Evolutionary conservation across 2,797 vertebrate genomes (phyloP), one percentile per base, ranked within the genome.

Genomic region (Lepus oiostolus): DNA sequence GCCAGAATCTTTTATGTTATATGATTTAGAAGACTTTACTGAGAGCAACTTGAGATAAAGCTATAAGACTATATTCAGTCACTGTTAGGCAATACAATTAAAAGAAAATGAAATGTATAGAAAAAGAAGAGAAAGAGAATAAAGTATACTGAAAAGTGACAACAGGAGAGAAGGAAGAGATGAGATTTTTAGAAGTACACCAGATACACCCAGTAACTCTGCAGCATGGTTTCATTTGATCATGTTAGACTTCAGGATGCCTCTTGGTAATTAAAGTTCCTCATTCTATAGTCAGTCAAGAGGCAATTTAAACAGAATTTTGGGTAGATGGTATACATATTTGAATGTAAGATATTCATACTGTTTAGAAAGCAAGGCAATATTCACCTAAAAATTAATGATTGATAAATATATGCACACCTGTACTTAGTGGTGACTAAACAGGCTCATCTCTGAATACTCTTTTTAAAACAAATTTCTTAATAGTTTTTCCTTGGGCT

Each of bases 391-490:
- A 77, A 93, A 74, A 70, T n/a, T 93, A 90, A 50, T 58, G 28
- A 74, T 28, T 9, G 35, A 38, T 75, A 96, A 88, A 79, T 77
- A 71, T 22, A 90, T 65, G 26, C 4, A 28, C 26, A 65, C 28
- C 13, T 87, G 11, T 38, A 75, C 14, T 89, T 47, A 67, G 21
- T 65, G 38, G 26, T 77, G 76, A 91, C 24, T 10, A 35, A 92
- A 83, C 4, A 47, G 12, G 22, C 7, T 85, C 32, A 50, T 8
- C 4, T 38, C 65, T 63, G 35, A 54, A 24, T 5, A 85, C 11
- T 82, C 19, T 92, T 76, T 87, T 62, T 54, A 85, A 81, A 85
- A 60, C 11, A 75, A 92, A 86, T 92, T 84, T 94, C 35, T 42
- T 70, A 81, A 88, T 67, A 67, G 22, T 79, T 94, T 79, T 94